These are phyloP conservation scores for Dromaius novaehollandiae DNA, from an alignment of 2,113 vertebrate species.

Conservation along the genomic window DNA sequence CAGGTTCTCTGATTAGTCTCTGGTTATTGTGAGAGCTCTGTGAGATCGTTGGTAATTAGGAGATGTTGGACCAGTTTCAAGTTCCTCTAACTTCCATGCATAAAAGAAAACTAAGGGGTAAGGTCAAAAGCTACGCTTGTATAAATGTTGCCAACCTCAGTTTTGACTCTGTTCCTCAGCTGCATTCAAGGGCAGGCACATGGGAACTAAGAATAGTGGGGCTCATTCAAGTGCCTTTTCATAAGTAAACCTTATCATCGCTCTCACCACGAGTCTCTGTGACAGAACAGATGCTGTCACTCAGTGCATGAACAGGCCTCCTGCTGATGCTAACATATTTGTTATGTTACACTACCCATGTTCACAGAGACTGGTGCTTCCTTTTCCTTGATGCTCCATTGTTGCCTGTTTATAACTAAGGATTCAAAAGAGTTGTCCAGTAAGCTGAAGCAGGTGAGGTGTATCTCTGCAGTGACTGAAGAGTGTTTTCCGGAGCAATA, in stretches of 20 bases:
- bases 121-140: not conserved
- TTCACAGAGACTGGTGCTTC: not conserved
- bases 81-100: not conserved
- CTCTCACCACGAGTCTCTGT: not conserved
- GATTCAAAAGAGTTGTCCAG: not conserved
- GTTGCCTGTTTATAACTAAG: not conserved
- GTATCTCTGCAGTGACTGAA: not conserved
- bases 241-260: not conserved
- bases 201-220: not conserved
- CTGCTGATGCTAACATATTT: not conserved
- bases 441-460: not conserved
- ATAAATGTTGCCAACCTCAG: not conserved
- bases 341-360: not conserved
- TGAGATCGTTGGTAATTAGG: not conserved
- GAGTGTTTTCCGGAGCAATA: not conserved
- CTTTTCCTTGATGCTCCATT: not conserved
- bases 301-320: fast-evolving
- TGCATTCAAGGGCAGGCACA: not conserved
- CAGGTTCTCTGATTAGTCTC: not conserved
- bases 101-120: not conserved
- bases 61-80: not conserved
- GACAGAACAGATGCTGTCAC: not conserved
- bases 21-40: not conserved
- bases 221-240: not conserved
- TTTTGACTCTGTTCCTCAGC: not conserved